Percentiles rank a stretch among this genome's conserved stretches.
These are phyloP conservation scores for Acanthosepion pharaonis DNA, from an alignment of 2,888 invertebrate genomes.

Conservation along the genomic window DNA sequence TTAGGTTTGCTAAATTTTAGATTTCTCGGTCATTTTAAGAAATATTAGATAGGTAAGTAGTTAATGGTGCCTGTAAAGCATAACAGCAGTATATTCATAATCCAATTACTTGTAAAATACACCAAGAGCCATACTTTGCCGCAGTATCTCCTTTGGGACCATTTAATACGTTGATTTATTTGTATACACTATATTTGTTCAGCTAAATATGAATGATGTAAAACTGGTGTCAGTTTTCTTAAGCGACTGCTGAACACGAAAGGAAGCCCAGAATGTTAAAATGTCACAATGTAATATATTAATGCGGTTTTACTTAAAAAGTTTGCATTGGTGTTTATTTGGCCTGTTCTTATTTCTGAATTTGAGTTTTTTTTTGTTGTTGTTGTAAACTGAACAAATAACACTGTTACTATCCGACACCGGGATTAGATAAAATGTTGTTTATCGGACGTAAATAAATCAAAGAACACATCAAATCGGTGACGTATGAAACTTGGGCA, in stretches of 20 bases:
- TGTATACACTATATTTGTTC: neutral
- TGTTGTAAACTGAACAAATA: neutral
- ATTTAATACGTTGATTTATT: conserved; percentile 11
- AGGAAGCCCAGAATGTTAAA: neutral
- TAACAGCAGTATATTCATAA: neutral
- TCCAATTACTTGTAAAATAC: neutral
- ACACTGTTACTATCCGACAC: neutral
- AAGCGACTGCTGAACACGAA: neutral
- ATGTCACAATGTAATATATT: neutral
- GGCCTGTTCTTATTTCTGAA: neutral
- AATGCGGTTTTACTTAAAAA: neutral
- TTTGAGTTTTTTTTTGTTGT: neutral
- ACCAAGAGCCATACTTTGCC: neutral
- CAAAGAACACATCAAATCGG: neutral
- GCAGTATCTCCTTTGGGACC: neutral
- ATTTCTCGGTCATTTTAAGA: neutral
- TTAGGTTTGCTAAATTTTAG: neutral
- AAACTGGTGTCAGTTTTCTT: neutral
- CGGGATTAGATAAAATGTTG: neutral
- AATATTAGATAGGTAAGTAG: neutral
- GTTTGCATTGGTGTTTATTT: neutral
- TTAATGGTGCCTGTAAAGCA: neutral
- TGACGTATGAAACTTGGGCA: neutral
- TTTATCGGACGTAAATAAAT: neutral
- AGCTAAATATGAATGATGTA: neutral